Conservation (phyloP, 2,113 vertebrate species). For the Chamaetylas fuelleborni region DNA sequence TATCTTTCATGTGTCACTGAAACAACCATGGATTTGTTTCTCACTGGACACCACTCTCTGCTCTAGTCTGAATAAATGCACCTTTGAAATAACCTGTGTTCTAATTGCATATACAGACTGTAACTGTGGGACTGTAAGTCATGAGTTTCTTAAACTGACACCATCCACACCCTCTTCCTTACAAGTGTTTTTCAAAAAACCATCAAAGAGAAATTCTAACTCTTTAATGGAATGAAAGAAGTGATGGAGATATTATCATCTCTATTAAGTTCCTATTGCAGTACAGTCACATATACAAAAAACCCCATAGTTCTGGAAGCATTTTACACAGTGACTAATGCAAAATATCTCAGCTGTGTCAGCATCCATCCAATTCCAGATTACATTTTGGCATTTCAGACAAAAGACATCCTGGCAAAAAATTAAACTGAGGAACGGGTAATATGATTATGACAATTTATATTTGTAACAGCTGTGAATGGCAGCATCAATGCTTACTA, state of each 20-base stretch:
- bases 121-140: neutral
- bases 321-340: neutral
- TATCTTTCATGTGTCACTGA: neutral
- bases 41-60: neutral
- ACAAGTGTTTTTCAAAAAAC: neutral
- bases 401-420: conserved; percentile 34
- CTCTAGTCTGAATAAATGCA: neutral
- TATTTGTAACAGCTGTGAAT: conserved; percentile 1
- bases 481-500: conserved; percentile 19
- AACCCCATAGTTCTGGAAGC: neutral
- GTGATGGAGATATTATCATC: neutral
- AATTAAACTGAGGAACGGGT: neutral
- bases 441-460: neutral
- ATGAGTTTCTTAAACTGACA: neutral
- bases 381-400: conserved; percentile 13
- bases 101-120: neutral
- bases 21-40: neutral
- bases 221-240: neutral
- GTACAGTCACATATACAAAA: neutral
- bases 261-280: neutral
- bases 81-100: neutral
- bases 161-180: neutral
- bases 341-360: conserved; percentile 27
- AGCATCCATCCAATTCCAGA: neutral
- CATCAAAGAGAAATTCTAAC: neutral